phyloP scores from a whole-genome alignment of 2,113 vertebrate genomes.

The Corythoichthys haematopterus region DNA sequence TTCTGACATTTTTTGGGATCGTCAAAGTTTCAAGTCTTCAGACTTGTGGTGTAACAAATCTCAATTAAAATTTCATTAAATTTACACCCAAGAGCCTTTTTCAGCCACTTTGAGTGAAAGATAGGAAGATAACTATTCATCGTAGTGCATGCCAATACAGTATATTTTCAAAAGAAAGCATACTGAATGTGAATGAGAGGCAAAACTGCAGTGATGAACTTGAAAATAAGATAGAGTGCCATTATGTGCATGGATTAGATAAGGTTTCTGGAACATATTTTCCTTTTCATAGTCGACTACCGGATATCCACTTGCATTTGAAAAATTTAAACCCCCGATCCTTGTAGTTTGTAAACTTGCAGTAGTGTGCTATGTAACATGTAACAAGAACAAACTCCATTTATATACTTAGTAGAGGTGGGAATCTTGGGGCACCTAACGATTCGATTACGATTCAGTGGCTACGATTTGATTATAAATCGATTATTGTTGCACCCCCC shows the following conservation, averaged over 20 bases:
- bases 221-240: not conserved
- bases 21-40: not conserved
- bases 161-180: conserved; percentile 37
- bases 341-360: not conserved
- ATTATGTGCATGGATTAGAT: not conserved
- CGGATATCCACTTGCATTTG: not conserved
- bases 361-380: not conserved
- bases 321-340: not conserved
- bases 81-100: not conserved
- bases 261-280: not conserved
- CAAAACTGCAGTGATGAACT: not conserved
- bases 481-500: too few relatives aligned
- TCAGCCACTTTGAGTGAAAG: not conserved
- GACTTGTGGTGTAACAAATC: not conserved
- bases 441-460: too few relatives aligned
- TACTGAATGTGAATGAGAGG: conserved; percentile 33
- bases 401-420: not conserved
- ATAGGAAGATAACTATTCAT: not conserved
- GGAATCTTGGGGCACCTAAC: too few relatives aligned
- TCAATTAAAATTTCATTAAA: conserved; percentile 10
- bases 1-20: not conserved
- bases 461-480: too few relatives aligned
- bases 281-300: not conserved
- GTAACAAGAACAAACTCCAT: not conserved
- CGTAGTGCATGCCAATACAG: conserved; percentile 4